phyloP scores from a whole-genome alignment of 2,113 vertebrate genomes.

The Rhegmatorhina hoffmannsi region DNA sequence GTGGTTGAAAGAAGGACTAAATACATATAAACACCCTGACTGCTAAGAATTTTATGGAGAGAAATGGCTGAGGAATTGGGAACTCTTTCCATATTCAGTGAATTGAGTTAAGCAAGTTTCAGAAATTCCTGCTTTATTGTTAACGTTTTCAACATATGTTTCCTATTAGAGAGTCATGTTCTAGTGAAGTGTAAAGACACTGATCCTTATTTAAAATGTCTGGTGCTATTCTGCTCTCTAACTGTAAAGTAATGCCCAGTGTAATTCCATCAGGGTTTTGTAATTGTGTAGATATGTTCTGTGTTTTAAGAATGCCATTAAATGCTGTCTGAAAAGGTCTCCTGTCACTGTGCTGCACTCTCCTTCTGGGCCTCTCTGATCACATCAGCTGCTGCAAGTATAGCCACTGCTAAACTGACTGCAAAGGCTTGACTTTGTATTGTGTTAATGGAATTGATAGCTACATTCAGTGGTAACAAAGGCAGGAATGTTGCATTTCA shows the following conservation, averaged over 20 bases:
- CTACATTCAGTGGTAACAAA: not conserved
- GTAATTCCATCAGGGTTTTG: slow-evolving; percentile 17
- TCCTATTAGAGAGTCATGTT: slow-evolving; percentile 44
- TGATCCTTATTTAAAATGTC: slow-evolving; percentile 40
- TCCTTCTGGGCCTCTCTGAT: not conserved
- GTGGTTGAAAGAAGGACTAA: not conserved
- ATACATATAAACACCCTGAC: not conserved
- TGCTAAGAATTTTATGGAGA: not conserved
- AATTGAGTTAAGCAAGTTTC: not conserved
- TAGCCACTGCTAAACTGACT: not conserved
- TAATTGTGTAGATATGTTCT: not conserved
- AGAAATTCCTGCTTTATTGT: slow-evolving; percentile 36
- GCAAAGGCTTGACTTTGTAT: not conserved
- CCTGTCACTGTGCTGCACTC: not conserved
- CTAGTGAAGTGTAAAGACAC: slow-evolving; percentile 56
- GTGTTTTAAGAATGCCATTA: not conserved
- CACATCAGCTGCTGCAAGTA: not conserved
- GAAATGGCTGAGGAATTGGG: not conserved
- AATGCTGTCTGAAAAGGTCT: not conserved
- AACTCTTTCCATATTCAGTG: not conserved
- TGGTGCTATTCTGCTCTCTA: slow-evolving; percentile 18
- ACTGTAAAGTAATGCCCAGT: not conserved
- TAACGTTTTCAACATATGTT: slow-evolving; percentile 52
- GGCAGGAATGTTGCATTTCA: not conserved
- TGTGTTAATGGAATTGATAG: not conserved